Evolutionary conservation across 2,888 invertebrate species (phyloP), one percentile per base, ranked within the genome.

Genomic region (Folsomia candida): DNA sequence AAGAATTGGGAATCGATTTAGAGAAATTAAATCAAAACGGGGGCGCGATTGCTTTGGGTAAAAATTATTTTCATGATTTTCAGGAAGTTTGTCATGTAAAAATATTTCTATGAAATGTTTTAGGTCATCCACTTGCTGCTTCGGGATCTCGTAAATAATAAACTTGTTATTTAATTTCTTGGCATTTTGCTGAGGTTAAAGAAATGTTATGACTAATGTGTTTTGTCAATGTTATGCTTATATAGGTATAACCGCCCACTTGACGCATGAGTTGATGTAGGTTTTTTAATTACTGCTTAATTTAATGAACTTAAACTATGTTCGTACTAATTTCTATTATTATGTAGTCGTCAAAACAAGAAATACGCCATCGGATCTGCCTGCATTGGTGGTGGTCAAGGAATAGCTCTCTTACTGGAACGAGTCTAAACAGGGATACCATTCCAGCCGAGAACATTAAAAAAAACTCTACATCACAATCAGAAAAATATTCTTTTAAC

Each of bases 121-220:
- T n/a, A n/a, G n/a, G 97, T n/a, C 97, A 97, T 87, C 97, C 98
- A 2, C 86, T 98, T 29, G 97, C 88, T n/a, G 97, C 97, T 18
- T 94, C 94, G 64, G 98, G 97, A n/a, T n/a, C n/a, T n/a, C n/a
- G n/a, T n/a, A n/a, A n/a, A n/a, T n/a, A n/a, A n/a, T n/a, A n/a
- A n/a, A n/a, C n/a, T n/a, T n/a, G n/a, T n/a, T n/a, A n/a, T n/a
- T n/a, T n/a, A n/a, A n/a, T n/a, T n/a, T n/a, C n/a, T n/a, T n/a
- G n/a, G n/a, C n/a, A n/a, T n/a, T n/a, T n/a, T n/a, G n/a, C n/a
- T n/a, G n/a, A n/a, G n/a, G n/a, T n/a, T n/a, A n/a, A n/a, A n/a
- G n/a, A n/a, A n/a, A n/a, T n/a, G n/a, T n/a, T n/a, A n/a, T n/a
- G n/a, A n/a, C n/a, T n/a, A n/a, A n/a, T n/a, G n/a, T n/a, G n/a